Conservation (phyloP, 1,140 invertebrate species). For the Drosophila punjabiensis region DNA sequence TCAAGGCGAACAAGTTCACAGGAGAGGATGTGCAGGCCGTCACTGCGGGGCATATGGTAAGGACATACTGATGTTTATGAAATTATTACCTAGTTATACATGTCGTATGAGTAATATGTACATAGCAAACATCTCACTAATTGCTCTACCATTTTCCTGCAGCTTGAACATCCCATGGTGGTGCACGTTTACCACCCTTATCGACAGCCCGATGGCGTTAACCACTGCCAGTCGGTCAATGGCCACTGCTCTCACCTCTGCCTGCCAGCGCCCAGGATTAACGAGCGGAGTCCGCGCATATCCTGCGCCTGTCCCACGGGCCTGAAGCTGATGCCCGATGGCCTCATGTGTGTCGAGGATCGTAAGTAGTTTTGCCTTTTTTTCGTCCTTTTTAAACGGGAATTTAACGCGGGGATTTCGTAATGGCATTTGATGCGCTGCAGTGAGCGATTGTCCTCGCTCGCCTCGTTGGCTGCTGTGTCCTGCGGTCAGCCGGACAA, state of each 20-base stretch:
- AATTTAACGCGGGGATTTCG: constrained; percentile 87
- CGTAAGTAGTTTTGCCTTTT: constrained; percentile 90
- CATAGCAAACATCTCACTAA: background rate
- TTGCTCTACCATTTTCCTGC: constrained; percentile 41
- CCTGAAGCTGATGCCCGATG: constrained; percentile 90
- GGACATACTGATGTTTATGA: background rate
- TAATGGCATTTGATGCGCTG: constrained; percentile 95
- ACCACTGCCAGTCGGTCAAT: constrained; percentile 96
- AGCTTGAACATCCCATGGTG: constrained; percentile 96
- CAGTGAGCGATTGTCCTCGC: constrained; percentile 87
- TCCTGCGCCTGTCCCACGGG: constrained; percentile 96
- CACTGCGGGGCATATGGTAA: constrained; percentile 90
- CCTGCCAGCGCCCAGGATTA: constrained; percentile 93
- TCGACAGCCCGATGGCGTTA: constrained; percentile 95
- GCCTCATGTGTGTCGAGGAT: constrained; percentile 94
- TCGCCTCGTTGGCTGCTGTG: constrained; percentile 93
- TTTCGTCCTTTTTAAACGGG: constrained; percentile 4
- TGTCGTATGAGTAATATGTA: constrained; percentile 5
- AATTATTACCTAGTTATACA: background rate
- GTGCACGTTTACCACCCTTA: constrained; percentile 97
- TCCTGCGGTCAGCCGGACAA: constrained; percentile 37
- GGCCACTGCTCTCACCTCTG: constrained; percentile 97
- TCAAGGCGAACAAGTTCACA: constrained; percentile 97
- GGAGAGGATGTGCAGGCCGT: constrained; percentile 91
- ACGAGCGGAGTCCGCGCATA: constrained; percentile 90